Evolutionary conservation across 2,113 vertebrate species (phyloP), one percentile per base, ranked within the genome.

Genomic region (Onychostoma macrolepis): DNA sequence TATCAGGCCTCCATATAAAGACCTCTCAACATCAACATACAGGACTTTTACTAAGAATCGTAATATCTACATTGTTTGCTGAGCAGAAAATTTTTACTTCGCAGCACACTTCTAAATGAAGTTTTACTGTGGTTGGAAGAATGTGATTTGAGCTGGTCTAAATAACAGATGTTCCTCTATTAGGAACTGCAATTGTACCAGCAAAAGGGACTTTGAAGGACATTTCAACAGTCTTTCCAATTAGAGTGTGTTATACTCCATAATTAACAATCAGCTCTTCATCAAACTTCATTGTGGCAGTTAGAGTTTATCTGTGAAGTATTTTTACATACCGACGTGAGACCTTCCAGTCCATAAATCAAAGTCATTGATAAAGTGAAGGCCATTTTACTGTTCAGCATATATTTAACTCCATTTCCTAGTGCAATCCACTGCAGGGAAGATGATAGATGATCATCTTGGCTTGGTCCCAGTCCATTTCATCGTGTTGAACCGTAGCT

Each of bases 1-100:
- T 48, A 28, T 58, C 15, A 75, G 71, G 71, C 71, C 69, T 85
- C 71, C 58, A 71, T 43, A 83, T 69, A 50, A 83, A 83, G 81
- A 33, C 63, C 74, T 48, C 28, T 80, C 50, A 58, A 80, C 77
- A 80, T 80, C 77, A 80, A 58, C 50, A 58, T 10, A 80, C 77
- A 80, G 21, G 30, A 80, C 30, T 80, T 58, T 56, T 53, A 38
- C 50, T 58, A 58, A 58, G 33, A 80, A 80, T 36, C 48, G 1
- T 33, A 30, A 36, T 36, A 58, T 58, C 48, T 80, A 80, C 77
- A 58, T 58, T 38, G 50, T 80, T 56, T 80, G 28, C 77, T 15
- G 50, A 79, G 30, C 28, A 38, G 77, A 24, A 38, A 36, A 21
- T n/a, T 36, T 1, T 38, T 80, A 33, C 15, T 58, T 80, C 3